Base-by-base conservation (phyloP, 1,140 invertebrate species). In the Macrobrachium nipponense region DNA sequence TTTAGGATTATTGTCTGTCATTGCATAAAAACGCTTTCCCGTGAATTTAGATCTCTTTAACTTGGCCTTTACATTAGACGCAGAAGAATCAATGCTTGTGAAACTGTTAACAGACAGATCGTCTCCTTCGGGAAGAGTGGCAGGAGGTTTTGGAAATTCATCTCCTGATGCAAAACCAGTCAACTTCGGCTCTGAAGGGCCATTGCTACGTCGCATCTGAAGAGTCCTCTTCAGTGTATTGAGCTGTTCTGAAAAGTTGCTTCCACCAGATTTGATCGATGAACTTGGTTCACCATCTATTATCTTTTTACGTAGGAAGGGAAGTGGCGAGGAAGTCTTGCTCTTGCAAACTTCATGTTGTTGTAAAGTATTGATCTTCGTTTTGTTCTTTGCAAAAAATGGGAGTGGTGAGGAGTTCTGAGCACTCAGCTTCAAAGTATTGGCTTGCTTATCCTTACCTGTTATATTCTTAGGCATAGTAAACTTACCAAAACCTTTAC, bases 21-120 rank as follows among this genome's bases (percentile, higher is more conserved):
- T 44, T 11, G 72, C 18, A 51, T 80, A 73, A 15, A 51, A 51
- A 51, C 62, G 51, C 64, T 64, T 73, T 86, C 23, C 70, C 75
- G 15, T 59, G 18, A n/a, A 62, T n/a, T 70, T 62, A 80, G 15
- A 36, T 64, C 43, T 77, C 61, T 77, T 80, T 82, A 12, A 68
- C 43, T 86, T 81, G 81, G 51, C 12, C 8, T 80, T 78, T 60
- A 73, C 70, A 11, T 68, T 36, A 7, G 68, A 79, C 61, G 87
- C 80, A 6, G 80, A 88, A 8, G 87, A 88, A 51, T 88, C 87
- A 43, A 86, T 85, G 64, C 87, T 88, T 0, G 87, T 88, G 68
- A 77, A 82, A 59, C 87, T 88, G 60, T 80, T 78, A 15, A 88
- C 18, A 4, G 87, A 88, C 0, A 81, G 60, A 44, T 72, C 36